phyloP scores from a whole-genome alignment of 2,113 vertebrate species.

The Protobothrops flavoviridis region DNA sequence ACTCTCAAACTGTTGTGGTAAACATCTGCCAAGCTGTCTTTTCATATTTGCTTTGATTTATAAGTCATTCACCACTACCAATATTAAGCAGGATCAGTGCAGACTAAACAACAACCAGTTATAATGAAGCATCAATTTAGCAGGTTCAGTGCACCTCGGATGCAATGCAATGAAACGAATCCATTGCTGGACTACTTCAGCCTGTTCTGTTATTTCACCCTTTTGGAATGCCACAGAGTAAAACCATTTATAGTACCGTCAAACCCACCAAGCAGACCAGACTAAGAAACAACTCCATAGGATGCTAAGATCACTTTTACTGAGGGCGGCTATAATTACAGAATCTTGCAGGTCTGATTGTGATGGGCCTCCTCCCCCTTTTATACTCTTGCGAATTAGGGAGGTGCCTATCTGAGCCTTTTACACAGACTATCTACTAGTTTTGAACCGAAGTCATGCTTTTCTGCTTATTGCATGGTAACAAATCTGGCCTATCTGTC shows the following conservation, averaged over 20 bases:
- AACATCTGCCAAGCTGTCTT: not conserved
- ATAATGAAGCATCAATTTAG: not conserved
- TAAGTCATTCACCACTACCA: not conserved
- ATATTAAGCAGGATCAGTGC: not conserved
- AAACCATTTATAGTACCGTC: not conserved
- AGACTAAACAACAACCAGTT: not conserved
- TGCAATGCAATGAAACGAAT: not conserved
- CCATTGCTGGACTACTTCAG: not conserved
- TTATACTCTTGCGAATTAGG: not conserved
- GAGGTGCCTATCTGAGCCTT: not conserved
- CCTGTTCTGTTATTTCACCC: not conserved
- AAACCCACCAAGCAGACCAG: not conserved
- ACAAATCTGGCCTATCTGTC: not conserved
- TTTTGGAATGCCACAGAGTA: not conserved
- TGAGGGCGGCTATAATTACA: not conserved
- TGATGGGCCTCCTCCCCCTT: not conserved
- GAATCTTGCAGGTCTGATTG: not conserved
- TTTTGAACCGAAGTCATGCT: not conserved
- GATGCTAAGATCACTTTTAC: not conserved
- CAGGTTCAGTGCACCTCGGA: not conserved
- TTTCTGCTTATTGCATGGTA: not conserved
- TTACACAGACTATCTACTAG: not conserved
- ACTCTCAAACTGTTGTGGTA: not conserved
- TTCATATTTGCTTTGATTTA: not conserved
- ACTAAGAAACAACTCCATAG: not conserved